Evolutionary conservation across 2,888 invertebrate genomes (phyloP), one percentile per base, ranked within the genome.

Genomic region (Rosalia funebris): DNA sequence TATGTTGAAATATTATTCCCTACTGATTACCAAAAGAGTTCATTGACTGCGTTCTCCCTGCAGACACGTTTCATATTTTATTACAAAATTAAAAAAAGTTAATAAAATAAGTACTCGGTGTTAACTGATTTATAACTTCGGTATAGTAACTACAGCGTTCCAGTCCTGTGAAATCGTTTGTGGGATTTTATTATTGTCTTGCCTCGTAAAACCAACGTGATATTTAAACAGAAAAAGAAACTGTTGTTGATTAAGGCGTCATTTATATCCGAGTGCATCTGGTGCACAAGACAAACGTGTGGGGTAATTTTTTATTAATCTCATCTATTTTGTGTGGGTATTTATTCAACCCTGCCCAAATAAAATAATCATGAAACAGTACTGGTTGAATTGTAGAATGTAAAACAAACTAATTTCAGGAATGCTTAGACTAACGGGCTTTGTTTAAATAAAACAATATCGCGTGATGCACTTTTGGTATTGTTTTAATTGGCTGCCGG

Each of bases 261-360:
- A n/a, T n/a, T n/a, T n/a, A n/a, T n/a, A n/a, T 48, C 12, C 19
- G 36, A 19, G 7, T 48, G 14, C 36, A 46, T 34, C 11, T 16
- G 19, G 34, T 48, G 17, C 12, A 36, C 14, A 19, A 12, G 7
- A 14, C 14, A 14, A 44, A 36, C 36, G 48, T 19, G 36, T 14
- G 48, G 16, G 48, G 48, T 17, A 11, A 10, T 36, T 47, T 48
- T 36, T 48, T n/a, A n/a, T 7, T 14, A 14, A 16, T 25, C 12
- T 46, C 12, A n/a, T n/a, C 11, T 20, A 48, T 36, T 48, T 36
- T 37, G 34, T 48, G 48, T n/a, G n/a, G n/a, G n/a, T 36, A 48
- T 48, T 19, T 37, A 19, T 19, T 17, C 11, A 16, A 11, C 9
- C 19, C 17, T 10, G 2, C 41, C 16, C 16, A 17, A 36, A 48